Percentiles rank a stretch among this genome's conserved stretches.
These are phyloP conservation scores for Rattus rattus DNA, from an alignment of 2,113 vertebrate genomes.

Conservation along the genomic window DNA sequence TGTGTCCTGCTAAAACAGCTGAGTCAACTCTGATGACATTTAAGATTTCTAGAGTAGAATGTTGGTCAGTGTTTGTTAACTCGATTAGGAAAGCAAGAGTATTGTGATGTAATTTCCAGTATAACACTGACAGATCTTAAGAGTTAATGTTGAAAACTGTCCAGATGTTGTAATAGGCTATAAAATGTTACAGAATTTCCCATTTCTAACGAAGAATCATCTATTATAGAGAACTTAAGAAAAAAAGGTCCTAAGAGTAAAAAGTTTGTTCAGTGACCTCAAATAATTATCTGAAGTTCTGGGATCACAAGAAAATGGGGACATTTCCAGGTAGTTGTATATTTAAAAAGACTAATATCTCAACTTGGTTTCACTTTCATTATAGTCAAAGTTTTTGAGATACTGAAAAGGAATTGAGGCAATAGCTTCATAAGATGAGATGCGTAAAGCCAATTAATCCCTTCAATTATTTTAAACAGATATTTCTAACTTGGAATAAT, in stretches of 20 bases:
- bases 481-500: slow-evolving; percentile 65
- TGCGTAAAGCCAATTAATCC: slow-evolving; percentile 51
- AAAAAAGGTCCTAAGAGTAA: slow-evolving; percentile 13
- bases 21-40: slow-evolving; percentile 10
- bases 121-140: not conserved
- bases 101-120: not conserved
- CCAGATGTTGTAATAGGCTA: not conserved
- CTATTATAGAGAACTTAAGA: slow-evolving; percentile 20
- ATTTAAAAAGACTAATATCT: not conserved
- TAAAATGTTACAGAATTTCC: slow-evolving; percentile 51
- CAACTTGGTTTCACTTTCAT: slow-evolving; percentile 26
- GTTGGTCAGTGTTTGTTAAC: slow-evolving; percentile 18
- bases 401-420: slow-evolving; percentile 47
- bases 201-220: not conserved
- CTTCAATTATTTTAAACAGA: slow-evolving; percentile 72
- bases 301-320: not conserved
- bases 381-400: not conserved
- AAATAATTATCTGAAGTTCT: slow-evolving; percentile 46
- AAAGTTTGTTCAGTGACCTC: slow-evolving; percentile 13
- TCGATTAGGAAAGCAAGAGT: slow-evolving; percentile 9
- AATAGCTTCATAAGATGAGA: slow-evolving; percentile 53
- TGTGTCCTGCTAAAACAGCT: not conserved
- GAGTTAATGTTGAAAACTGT: not conserved
- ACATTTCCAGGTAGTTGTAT: not conserved
- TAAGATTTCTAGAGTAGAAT: slow-evolving; percentile 28